Conservation (phyloP, 2,113 vertebrate genomes). For the Tonatia bakeri region DNA sequence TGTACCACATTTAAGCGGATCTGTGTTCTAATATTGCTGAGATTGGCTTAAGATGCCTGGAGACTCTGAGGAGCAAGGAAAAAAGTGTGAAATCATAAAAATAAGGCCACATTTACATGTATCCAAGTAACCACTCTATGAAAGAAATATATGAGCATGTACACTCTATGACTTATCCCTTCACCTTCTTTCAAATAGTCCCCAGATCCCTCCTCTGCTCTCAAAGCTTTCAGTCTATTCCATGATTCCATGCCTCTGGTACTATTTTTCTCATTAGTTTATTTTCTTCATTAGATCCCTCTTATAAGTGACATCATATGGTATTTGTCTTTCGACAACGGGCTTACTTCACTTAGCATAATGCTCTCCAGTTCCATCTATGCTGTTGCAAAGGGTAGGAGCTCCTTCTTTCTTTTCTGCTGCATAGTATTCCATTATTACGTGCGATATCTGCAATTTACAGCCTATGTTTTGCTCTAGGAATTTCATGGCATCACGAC, state of each 20-base stretch:
- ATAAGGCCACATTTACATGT: conserved; percentile 6
- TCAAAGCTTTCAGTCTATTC: not conserved
- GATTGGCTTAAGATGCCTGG: not conserved
- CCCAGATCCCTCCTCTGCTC: not conserved
- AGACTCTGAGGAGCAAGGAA: not conserved
- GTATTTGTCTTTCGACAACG: not conserved
- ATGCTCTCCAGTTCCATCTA: not conserved
- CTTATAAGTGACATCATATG: not conserved
- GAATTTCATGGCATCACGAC: too few species aligned
- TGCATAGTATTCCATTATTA: not conserved
- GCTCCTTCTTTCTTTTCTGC: not conserved
- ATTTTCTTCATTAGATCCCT: not conserved
- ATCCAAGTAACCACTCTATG: not conserved
- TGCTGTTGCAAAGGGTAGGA: not conserved
- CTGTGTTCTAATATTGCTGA: not conserved
- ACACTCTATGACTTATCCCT: not conserved
- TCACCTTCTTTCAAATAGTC: not conserved
- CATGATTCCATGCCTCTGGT: not conserved
- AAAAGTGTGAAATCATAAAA: conserved; percentile 1
- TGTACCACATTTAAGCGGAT: not conserved
- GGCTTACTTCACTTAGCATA: not conserved
- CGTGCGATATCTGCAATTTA: too few species aligned
- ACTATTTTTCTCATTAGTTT: not conserved
- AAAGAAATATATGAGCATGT: not conserved
- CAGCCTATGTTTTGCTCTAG: too few species aligned